A percentile compares a stretch with the other conserved stretches of the same genome.
phyloP scores from a whole-genome alignment of 2,888 invertebrate species.

The Xestia sexstrigata region DNA sequence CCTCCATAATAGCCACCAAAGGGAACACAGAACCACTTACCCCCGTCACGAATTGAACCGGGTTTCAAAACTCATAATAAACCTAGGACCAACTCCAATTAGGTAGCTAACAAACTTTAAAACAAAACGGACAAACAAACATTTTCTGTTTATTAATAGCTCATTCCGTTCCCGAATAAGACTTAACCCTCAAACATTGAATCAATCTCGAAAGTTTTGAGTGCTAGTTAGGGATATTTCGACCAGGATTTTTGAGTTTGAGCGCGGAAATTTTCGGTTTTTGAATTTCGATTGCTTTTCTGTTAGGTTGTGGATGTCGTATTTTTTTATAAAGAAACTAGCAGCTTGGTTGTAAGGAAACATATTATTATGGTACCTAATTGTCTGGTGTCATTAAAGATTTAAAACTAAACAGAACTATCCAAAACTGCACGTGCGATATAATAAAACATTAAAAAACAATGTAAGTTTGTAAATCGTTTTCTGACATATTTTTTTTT shows the following conservation, averaged over 20 bases:
- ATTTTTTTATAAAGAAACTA: not conserved
- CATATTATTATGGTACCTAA: not conserved
- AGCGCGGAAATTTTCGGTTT: constrained; percentile 5
- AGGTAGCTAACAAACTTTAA: constrained; percentile 68
- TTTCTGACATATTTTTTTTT: no score
- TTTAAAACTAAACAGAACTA: not conserved
- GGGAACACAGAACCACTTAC: constrained; percentile 20
- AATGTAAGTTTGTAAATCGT: not conserved
- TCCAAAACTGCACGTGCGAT: not conserved
- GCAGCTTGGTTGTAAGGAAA: not conserved
- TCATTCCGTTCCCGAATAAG: constrained; percentile 55
- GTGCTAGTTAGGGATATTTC: constrained; percentile 64
- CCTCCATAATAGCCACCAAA: not conserved
- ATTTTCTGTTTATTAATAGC: constrained; percentile 63
- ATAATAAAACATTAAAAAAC: not conserved
- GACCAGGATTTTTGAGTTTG: constrained; percentile 34
- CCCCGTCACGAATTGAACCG: constrained; percentile 49
- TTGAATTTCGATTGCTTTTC: constrained; percentile 32
- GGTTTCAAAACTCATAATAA: constrained; percentile 45
- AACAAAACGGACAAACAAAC: constrained; percentile 66
- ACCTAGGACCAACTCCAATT: constrained; percentile 69
- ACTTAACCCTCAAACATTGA: constrained; percentile 61
- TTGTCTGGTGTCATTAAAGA: not conserved
- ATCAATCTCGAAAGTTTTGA: constrained; percentile 66
- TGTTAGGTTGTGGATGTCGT: not conserved